Evolutionary conservation across 1,140 invertebrate genomes (phyloP), one percentile per base, ranked within the genome.

Genomic region (Brachionus calyciflorus): DNA sequence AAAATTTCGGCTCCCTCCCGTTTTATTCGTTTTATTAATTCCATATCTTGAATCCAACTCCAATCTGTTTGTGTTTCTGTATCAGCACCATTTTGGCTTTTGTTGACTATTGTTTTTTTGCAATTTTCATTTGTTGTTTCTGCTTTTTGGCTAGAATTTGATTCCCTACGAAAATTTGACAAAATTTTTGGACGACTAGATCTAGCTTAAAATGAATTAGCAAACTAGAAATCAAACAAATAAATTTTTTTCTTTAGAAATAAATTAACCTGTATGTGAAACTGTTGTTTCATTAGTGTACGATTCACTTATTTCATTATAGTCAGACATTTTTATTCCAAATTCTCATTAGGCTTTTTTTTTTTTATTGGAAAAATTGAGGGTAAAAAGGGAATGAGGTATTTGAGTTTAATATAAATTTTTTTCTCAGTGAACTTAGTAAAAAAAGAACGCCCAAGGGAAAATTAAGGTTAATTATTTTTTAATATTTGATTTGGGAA

Each of bases 31-130:
- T 73, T 49, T 3, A 73, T 49, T 28, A 73, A 24, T 49, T 73
- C 30, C 69, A 73, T 73, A 19, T 73, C 69, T 33, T 73, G 46
- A 24, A 73, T 49, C 69, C 69, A 73, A 24, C 69, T 73, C 69
- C 69, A 73, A 33, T 73, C 69, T 0, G 69, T 73, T 19, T 73
- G 69, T 1, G 69, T 73, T 28, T 73, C 46, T 19, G 40, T 24
- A 10, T 48, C 46, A 21, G 2, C 40, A 4, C 44, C 37, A 30
- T 60, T 60, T 28, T 17, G 28, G 9, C 2, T 10, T n/a, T 60
- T 33, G n/a, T 30, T n/a, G n/a, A n/a, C n/a, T n/a, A n/a, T n/a
- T n/a, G n/a, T n/a, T n/a, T n/a, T n/a, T n/a, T n/a, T n/a, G n/a
- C n/a, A n/a, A n/a, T n/a, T 60, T 44, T 24, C 26, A 2, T 44